A percentile compares a stretch with the other conserved stretches of the same genome.
These are phyloP conservation scores for Diglossa brunneiventris DNA, from an alignment of 2,113 vertebrate species.

Conservation along the genomic window DNA sequence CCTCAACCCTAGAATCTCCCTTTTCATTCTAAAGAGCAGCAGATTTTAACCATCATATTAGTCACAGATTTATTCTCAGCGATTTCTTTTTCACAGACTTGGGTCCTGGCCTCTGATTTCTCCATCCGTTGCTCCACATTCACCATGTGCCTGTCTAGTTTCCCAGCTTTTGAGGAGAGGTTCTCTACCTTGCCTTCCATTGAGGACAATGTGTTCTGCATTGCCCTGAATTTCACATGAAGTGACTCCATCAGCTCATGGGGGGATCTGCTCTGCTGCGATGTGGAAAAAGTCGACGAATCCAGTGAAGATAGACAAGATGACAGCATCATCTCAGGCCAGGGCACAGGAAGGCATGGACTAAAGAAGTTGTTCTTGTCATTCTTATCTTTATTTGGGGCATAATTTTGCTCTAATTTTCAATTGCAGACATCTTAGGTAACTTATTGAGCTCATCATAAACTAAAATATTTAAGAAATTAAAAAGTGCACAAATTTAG, in stretches of 20 bases:
- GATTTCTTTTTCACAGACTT: constrained; percentile 84
- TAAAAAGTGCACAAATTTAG: not conserved
- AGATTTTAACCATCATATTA: constrained; percentile 70
- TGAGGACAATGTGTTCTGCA: constrained; percentile 79
- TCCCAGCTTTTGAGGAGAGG: constrained; percentile 79
- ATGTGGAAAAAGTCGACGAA: constrained; percentile 73
- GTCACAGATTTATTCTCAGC: constrained; percentile 82
- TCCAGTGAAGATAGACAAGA: constrained; percentile 70
- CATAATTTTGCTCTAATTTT: constrained; percentile 63
- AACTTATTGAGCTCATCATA: constrained; percentile 42
- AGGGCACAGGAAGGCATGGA: constrained; percentile 72
- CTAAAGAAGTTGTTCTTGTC: constrained; percentile 64
- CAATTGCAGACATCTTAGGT: constrained; percentile 50
- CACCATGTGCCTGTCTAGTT: constrained; percentile 81
- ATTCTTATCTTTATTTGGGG: constrained; percentile 62
- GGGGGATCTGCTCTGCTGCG: constrained; percentile 75
- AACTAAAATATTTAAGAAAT: constrained; percentile 18
- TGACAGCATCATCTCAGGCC: constrained; percentile 71
- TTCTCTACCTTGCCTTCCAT: constrained; percentile 80
- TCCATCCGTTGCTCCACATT: constrained; percentile 80
- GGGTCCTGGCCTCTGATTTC: constrained; percentile 81
- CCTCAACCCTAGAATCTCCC: constrained; percentile 64
- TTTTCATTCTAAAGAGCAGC: constrained; percentile 75
- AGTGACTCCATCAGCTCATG: constrained; percentile 76
- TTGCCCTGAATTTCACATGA: constrained; percentile 77